These are phyloP conservation scores for Napeogenes sylphis DNA, from an alignment of 2,888 invertebrate species.

Conservation along the genomic window DNA sequence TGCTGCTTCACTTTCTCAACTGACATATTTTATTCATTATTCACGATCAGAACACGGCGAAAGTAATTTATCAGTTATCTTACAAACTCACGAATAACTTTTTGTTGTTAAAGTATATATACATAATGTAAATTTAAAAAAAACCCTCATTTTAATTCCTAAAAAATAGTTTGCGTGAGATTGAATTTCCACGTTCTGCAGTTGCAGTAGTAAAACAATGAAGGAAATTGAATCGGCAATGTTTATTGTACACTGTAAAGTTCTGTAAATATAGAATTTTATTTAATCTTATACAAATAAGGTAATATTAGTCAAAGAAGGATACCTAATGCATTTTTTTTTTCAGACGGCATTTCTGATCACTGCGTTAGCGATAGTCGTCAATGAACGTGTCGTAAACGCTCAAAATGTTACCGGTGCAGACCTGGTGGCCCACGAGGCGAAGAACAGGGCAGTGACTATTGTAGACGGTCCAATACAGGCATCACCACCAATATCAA, in stretches of 20 bases:
- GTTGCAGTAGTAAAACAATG: slow-evolving; percentile 12
- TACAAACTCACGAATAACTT: neutral
- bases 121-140: slow-evolving; percentile 7
- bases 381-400: slow-evolving; percentile 61
- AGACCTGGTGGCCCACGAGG: slow-evolving; percentile 66
- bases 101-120: neutral
- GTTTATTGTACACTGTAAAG: neutral
- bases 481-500: slow-evolving; percentile 42
- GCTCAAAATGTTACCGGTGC: slow-evolving; percentile 48
- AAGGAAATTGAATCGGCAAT: neutral
- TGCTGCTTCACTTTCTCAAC: neutral
- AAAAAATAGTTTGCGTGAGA: slow-evolving; percentile 22
- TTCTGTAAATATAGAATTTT: no score
- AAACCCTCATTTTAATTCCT: slow-evolving; percentile 4
- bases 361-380: slow-evolving; percentile 68
- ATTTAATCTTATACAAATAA: no score
- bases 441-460: slow-evolving; percentile 54
- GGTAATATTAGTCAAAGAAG: no score
- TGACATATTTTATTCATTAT: slow-evolving; percentile 1
- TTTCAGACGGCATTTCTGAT: slow-evolving; percentile 72
- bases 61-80: slow-evolving; percentile 4
- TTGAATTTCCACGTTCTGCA: slow-evolving; percentile 15
- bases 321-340: slow-evolving; percentile 27
- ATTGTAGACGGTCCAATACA: slow-evolving; percentile 56
- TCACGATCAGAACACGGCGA: slow-evolving; percentile 5